Percentiles rank a stretch among this genome's conserved stretches.
phyloP scores from a whole-genome alignment of 2,888 invertebrate species.

The Brachylomia viminalis region DNA sequence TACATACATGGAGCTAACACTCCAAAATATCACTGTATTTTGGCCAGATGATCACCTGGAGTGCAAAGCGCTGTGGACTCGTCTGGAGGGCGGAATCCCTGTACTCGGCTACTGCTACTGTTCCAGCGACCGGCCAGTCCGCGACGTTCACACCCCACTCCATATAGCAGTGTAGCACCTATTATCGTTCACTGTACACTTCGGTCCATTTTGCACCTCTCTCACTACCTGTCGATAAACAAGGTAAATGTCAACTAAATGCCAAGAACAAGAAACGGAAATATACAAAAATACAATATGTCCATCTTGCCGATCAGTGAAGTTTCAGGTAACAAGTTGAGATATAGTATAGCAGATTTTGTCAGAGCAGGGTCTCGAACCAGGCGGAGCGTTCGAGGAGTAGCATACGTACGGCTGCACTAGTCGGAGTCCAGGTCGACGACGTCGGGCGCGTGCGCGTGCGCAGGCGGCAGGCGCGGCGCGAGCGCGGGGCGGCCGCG shows the following conservation, averaged over 20 bases:
- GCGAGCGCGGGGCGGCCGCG: constrained; percentile 77
- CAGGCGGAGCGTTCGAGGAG: not conserved
- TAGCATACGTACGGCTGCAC: constrained; percentile 38
- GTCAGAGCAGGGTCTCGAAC: not conserved
- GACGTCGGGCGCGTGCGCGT: constrained; percentile 66
- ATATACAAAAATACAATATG: not conserved
- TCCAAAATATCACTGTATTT: constrained; percentile 65
- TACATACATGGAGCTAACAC: constrained; percentile 70
- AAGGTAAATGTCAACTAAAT: not conserved
- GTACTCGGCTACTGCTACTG: constrained; percentile 40
- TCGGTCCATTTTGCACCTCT: constrained; percentile 76
- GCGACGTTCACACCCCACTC: constrained; percentile 68
- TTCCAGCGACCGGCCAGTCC: constrained; percentile 22
- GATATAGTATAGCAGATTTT: no score
- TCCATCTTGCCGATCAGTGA: not conserved
- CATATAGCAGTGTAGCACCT: constrained; percentile 84
- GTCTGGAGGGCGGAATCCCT: constrained; percentile 23
- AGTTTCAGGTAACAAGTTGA: not conserved
- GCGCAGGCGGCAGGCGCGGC: no score
- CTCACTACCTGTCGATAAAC: constrained; percentile 38
- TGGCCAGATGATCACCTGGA: constrained; percentile 67
- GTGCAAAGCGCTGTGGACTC: constrained; percentile 29
- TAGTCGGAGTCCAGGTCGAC: constrained; percentile 87
- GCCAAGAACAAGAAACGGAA: not conserved
- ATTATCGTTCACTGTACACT: constrained; percentile 86